A percentile compares a stretch with the other conserved stretches of the same genome.
Conservation (phyloP, 1,140 invertebrate species). For the Trigoniulus corallinus region DNA sequence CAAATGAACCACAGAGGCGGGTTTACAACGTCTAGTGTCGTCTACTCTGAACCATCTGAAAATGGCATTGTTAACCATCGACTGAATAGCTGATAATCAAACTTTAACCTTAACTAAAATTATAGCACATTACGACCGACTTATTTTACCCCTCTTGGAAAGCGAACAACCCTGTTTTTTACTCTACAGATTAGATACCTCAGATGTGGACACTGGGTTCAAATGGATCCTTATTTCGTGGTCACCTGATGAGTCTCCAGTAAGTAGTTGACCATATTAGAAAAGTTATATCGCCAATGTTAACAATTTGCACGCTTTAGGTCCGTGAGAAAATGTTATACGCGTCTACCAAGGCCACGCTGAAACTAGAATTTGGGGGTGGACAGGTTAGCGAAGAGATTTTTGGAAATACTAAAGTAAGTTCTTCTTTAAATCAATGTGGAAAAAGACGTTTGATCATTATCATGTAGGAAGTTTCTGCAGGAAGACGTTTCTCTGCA, state of each 20-base stretch:
- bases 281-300: slow-evolving; percentile 1
- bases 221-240: slow-evolving; percentile 91
- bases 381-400: slow-evolving; percentile 80
- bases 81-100: too few relatives aligned
- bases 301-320: slow-evolving; percentile 3
- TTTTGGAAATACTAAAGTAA: slow-evolving; percentile 60
- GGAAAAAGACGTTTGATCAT: slow-evolving; percentile 3
- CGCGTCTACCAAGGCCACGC: slow-evolving; percentile 92
- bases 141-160: slow-evolving; percentile 55
- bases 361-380: slow-evolving; percentile 90
- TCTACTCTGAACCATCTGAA: too few relatives aligned
- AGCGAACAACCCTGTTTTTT: slow-evolving; percentile 86
- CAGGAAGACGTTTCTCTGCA: slow-evolving; percentile 62
- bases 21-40: too few relatives aligned
- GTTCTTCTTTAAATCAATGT: slow-evolving; percentile 16
- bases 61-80: too few relatives aligned
- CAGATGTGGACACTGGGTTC: slow-evolving; percentile 49
- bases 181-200: slow-evolving; percentile 69
- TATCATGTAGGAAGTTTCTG: background rate
- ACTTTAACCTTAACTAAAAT: background rate
- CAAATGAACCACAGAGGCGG: too few relatives aligned
- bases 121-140: slow-evolving; percentile 49
- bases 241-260: slow-evolving; percentile 75
- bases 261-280: slow-evolving; percentile 16
- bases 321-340: slow-evolving; percentile 95